Base-by-base conservation (phyloP, 2,113 vertebrate species). In the Cranoglanis bouderius region DNA sequence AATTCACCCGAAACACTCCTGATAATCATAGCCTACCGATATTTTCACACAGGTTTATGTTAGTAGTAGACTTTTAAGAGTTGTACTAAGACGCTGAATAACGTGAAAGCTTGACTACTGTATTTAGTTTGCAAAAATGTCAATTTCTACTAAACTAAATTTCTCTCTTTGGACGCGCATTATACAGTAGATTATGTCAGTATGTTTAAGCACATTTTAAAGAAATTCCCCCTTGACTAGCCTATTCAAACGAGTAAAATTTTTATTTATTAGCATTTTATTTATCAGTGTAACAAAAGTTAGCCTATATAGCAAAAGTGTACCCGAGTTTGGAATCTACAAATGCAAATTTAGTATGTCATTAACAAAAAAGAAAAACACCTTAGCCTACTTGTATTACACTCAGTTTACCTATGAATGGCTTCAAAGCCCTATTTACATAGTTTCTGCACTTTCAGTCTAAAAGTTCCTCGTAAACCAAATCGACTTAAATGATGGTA, bases 401-500 rank as follows among this genome's bases (percentile, higher is more conserved):
- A 78, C 10, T 13, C 19, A 24, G 16, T 74, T 74, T 49, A 16
- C 6, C 26, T 53, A 80, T 49, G 24, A 78, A 43, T 75, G 38
- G 8, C 72, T 29, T 70, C 65, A 13, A 32, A 74, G 38, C 19
- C 35, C 35, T 24, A 40, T 40, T 74, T 38, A 40, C 35, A 74
- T 14, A n/a, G 63, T 38, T 77, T 77, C 46, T 78, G 3, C 43
- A 51, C 32, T 43, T 3, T 92, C 3, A 59, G 90, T 89, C 87
- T 92, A 93, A 91, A 93, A 90, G 91, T 90, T 94, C 92, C 90
- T 80, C 70, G 85, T 88, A 91, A 93, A 90, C 87, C 88, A 93
- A 94, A 94, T 93, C 92, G 92, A 88, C 82, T 85, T 87, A 92
- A 94, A 93, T 91, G 87, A 95, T 90, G 86, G 92, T 90, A 82